These are phyloP conservation scores for Charadrius vociferus DNA, from an alignment of 2,113 vertebrate species.

Conservation along the genomic window DNA sequence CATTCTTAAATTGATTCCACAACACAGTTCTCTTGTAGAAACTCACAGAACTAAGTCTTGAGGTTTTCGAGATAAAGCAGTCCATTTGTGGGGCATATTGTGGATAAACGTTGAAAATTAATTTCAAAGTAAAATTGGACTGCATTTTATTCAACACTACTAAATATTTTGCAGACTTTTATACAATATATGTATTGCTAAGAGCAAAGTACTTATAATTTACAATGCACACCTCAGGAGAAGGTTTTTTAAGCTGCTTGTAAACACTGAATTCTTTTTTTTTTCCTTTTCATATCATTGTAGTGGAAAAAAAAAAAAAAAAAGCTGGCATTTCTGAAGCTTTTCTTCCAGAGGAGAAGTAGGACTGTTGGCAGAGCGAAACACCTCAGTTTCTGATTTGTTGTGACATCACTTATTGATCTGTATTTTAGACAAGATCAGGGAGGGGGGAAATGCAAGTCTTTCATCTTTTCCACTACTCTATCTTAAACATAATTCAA, in stretches of 20 bases:
- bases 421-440: slow-evolving; percentile 45
- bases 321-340: neutral
- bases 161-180: neutral
- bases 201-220: neutral
- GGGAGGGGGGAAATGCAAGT: neutral
- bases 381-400: neutral
- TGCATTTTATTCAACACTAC: neutral
- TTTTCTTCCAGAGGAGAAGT: neutral
- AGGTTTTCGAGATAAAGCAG: neutral
- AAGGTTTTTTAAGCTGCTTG: neutral
- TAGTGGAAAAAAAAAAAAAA: neutral
- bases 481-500: slow-evolving; percentile 23
- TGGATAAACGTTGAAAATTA: neutral
- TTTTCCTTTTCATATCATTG: neutral
- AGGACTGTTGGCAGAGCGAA: neutral
- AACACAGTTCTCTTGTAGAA: neutral
- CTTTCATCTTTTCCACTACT: slow-evolving; percentile 32
- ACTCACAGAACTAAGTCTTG: neutral
- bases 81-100: neutral
- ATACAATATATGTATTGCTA: neutral
- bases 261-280: neutral
- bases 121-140: neutral
- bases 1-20: neutral
- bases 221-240: neutral
- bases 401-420: slow-evolving; percentile 50